Percentiles rank a stretch among this genome's conserved stretches.
These are phyloP conservation scores for Leptoteleia sp. DNA, from an alignment of 1,140 invertebrate genomes.

Conservation along the genomic window DNA sequence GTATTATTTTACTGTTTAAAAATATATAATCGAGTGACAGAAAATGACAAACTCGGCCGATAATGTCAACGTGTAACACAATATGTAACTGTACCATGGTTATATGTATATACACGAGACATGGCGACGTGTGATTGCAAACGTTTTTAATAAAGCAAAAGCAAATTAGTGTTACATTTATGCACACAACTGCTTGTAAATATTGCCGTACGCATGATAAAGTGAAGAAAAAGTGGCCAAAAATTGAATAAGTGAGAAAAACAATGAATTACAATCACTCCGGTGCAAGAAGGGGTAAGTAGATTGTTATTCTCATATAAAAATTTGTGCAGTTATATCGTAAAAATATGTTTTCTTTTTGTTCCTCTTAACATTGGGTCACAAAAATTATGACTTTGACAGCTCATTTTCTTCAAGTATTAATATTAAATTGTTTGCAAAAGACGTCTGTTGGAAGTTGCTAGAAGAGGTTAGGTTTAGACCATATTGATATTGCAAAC, in stretches of 20 bases:
- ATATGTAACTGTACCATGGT: conserved; percentile 54
- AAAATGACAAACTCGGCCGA: conserved; percentile 30
- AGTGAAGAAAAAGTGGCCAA: conserved; percentile 29
- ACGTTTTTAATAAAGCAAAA: conserved; percentile 62
- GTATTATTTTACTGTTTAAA: too few species aligned
- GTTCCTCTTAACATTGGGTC: too few species aligned
- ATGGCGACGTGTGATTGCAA: conserved; percentile 69
- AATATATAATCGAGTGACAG: too few species aligned
- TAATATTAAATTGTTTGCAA: background rate
- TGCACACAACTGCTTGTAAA: conserved; percentile 38
- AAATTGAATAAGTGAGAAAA: conserved; percentile 7
- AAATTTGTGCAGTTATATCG: too few species aligned
- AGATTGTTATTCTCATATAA: conserved; percentile 27
- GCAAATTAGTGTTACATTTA: conserved; percentile 29
- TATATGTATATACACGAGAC: conserved; percentile 11
- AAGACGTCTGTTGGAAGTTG: background rate
- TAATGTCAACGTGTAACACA: conserved; percentile 42
- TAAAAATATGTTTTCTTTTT: too few species aligned
- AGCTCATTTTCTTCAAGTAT: conserved; percentile 3
- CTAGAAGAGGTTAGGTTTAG: conserved; percentile 49
- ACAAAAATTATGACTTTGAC: too few species aligned
- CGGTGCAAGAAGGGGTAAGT: conserved; percentile 75
- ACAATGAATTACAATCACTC: conserved; percentile 79
- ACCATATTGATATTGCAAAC: conserved; percentile 51
- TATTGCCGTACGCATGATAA: conserved; percentile 28